Percentiles rank a stretch among this genome's conserved stretches.
phyloP scores from a whole-genome alignment of 2,113 vertebrate species.

The Paratilapia polleni region DNA sequence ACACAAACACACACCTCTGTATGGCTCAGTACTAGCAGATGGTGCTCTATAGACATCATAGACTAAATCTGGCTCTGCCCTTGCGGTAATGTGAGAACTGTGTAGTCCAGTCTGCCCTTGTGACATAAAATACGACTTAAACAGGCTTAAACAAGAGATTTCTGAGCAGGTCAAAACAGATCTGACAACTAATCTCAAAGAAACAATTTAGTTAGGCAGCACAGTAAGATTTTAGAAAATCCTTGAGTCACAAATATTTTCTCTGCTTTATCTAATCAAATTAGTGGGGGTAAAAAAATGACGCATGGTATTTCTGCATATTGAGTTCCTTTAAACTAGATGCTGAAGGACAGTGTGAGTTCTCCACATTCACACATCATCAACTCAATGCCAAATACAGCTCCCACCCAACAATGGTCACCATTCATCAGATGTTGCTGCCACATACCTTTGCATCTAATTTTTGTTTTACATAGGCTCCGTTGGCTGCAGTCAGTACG shows the following conservation, averaged over 20 bases:
- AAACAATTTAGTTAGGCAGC: background rate
- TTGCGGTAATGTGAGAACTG: conserved; percentile 47
- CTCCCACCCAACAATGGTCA: conserved; percentile 45
- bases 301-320: background rate
- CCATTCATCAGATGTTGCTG: conserved; percentile 37
- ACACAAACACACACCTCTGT: background rate
- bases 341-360: conserved; percentile 24
- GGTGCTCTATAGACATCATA: conserved; percentile 23
- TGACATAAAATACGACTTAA: conserved; percentile 6
- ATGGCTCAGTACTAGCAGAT: conserved; percentile 7
- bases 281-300: background rate
- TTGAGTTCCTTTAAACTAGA: background rate
- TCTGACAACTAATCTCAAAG: background rate
- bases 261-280: background rate
- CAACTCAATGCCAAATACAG: conserved; percentile 37
- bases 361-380: conserved; percentile 30
- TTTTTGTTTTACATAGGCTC: conserved; percentile 97
- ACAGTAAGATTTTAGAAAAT: background rate
- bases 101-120: conserved; percentile 13
- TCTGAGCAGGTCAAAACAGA: background rate
- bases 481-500: conserved; percentile 95
- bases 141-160: background rate
- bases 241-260: background rate
- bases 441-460: conserved; percentile 93
- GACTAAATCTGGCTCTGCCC: conserved; percentile 52